Evolutionary conservation across 2,888 invertebrate species (phyloP).

Genomic region (Tridacna gigas): DNA sequence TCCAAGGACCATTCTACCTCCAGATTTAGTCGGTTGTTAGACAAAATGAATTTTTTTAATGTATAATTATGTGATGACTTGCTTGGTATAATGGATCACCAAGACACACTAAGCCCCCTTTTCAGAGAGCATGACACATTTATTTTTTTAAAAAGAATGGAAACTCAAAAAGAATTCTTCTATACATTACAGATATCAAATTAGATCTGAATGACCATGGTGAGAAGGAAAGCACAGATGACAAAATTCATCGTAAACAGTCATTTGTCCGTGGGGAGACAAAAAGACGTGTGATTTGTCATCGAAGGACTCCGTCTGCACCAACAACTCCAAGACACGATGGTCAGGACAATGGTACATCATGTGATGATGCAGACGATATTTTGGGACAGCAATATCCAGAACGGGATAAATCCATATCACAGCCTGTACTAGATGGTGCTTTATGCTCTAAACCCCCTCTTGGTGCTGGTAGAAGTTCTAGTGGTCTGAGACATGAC

Average conservation of each 20-base stretch:
- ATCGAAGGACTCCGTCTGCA: conserved; percentile 78
- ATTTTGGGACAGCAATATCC: conserved; percentile 39
- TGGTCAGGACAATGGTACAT: conserved; percentile 31
- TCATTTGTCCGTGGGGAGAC: conserved; percentile 78
- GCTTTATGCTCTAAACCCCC: conserved; percentile 55
- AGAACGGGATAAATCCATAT: conserved; percentile 60
- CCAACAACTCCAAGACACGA: conserved; percentile 76
- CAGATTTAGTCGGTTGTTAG: no score
- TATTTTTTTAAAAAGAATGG: no score
- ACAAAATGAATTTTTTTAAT: no score
- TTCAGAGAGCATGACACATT: no score
- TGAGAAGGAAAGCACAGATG: conserved; percentile 51
- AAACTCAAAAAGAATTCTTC: no score
- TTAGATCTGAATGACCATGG: conserved; percentile 43
- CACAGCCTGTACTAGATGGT: conserved; percentile 66
- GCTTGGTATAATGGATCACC: no score
- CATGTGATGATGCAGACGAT: conserved; percentile 47
- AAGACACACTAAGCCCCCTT: no score
- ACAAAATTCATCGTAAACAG: conserved; percentile 63
- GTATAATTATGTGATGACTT: no score
- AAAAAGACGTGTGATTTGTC: conserved; percentile 74
- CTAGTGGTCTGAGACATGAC: conserved; percentile 32
- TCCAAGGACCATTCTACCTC: no score
- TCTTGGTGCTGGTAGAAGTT: conserved; percentile 35
- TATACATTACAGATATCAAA: conserved; percentile 57